Evolutionary conservation across 1,140 invertebrate genomes (phyloP).

Genomic region (Leucophenga varia): DNA sequence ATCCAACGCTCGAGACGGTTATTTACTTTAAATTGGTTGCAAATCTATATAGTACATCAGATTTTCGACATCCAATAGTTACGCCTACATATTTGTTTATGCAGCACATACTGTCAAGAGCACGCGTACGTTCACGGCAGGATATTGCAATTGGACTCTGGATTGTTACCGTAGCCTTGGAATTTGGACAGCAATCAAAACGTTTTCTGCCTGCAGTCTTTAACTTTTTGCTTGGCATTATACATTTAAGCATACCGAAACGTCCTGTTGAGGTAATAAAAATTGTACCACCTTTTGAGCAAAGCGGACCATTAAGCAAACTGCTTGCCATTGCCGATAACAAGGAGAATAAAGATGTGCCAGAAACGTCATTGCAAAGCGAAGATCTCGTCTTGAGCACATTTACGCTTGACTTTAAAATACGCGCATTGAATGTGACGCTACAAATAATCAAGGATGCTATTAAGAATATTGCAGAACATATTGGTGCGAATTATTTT

Average conservation of each 20-base stretch:
- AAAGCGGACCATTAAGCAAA: conserved; percentile 53
- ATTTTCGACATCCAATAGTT: conserved; percentile 83
- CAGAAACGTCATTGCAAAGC: conserved; percentile 19
- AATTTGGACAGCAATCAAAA: conserved; percentile 81
- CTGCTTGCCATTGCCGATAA: conserved; percentile 29
- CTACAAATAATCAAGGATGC: conserved; percentile 61
- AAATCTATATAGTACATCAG: conserved; percentile 82
- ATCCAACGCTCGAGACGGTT: conserved; percentile 72
- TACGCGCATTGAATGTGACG: conserved; percentile 60
- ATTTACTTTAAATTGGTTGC: conserved; percentile 78
- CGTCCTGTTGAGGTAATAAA: conserved; percentile 59
- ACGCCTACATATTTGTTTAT: conserved; percentile 83
- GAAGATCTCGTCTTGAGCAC: conserved; percentile 37
- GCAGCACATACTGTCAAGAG: conserved; percentile 71
- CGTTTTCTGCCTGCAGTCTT: conserved; percentile 75
- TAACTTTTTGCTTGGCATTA: conserved; percentile 73
- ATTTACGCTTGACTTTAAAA: conserved; percentile 64
- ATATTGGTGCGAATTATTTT: conserved; percentile 44
- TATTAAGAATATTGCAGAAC: conserved; percentile 60
- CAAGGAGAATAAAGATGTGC: conserved; percentile 17
- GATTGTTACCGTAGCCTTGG: conserved; percentile 69
- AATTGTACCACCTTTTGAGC: conserved; percentile 68
- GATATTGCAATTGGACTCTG: conserved; percentile 81
- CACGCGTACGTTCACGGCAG: conserved; percentile 63
- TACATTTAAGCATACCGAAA: conserved; percentile 67